A percentile compares a stretch with the other conserved stretches of the same genome.
Conservation (phyloP, 2,888 invertebrate genomes). For the Pseudococcus longispinus region DNA sequence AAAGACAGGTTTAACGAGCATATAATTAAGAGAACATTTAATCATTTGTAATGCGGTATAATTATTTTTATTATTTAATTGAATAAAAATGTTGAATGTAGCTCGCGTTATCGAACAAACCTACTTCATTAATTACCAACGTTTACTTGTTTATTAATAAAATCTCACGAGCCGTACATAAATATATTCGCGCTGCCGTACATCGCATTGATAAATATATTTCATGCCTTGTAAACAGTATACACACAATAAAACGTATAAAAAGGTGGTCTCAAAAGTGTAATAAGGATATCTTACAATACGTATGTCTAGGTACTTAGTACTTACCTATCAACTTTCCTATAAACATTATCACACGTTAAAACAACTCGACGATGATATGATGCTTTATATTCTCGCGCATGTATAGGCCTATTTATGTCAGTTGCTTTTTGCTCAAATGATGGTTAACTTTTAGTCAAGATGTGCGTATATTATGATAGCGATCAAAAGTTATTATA, state of each 20-base stretch:
- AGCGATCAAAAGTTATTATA: too few relatives aligned
- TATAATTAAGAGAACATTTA: constrained; percentile 42
- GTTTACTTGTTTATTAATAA: constrained; percentile 37
- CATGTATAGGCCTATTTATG: too few relatives aligned
- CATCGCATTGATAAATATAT: constrained; percentile 12
- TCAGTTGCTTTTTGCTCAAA: too few relatives aligned
- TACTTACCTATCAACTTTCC: too few relatives aligned
- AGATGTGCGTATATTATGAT: too few relatives aligned
- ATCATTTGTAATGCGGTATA: constrained; percentile 44
- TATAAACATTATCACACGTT: too few relatives aligned
- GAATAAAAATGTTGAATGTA: constrained; percentile 46
- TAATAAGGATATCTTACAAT: neutral
- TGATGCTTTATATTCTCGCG: too few relatives aligned
- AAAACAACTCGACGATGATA: too few relatives aligned
- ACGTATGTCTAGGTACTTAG: neutral
- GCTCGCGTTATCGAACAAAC: constrained; percentile 39
- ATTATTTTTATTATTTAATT: constrained; percentile 47
- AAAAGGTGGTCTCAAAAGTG: neutral
- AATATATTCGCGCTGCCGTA: neutral
- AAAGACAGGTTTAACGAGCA: constrained; percentile 45
- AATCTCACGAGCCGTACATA: neutral
- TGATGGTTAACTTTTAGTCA: too few relatives aligned
- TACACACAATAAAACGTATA: neutral
- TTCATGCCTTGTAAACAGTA: neutral
- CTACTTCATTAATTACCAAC: constrained; percentile 9